phyloP scores from a whole-genome alignment of 92 coral and sea anemone genomes.

The Pocillopora grandis region DNA sequence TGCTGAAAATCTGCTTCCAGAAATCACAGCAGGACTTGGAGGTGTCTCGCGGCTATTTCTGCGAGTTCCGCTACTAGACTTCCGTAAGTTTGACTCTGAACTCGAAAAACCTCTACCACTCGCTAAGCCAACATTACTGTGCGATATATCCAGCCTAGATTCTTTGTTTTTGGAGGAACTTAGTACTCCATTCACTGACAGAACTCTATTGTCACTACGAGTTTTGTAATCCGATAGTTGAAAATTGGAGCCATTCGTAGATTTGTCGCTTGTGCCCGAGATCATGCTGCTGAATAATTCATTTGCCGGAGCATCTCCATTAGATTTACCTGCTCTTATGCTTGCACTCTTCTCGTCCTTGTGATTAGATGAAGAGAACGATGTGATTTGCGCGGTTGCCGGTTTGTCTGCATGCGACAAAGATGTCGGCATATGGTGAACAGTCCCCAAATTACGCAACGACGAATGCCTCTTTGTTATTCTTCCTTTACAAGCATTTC shows the following conservation, averaged over 20 bases:
- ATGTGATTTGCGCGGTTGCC: neutral
- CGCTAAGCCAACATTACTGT: neutral
- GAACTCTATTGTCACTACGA: neutral
- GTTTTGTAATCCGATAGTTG: slow-evolving; percentile 23
- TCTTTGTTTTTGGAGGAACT: neutral
- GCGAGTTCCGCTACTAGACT: neutral
- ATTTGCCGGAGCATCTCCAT: slow-evolving; percentile 13
- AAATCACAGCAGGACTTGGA: neutral
- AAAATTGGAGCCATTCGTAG: neutral
- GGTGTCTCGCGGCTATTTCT: neutral
- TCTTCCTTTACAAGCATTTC: slow-evolving; percentile 28
- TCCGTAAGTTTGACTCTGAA: slow-evolving; percentile 1
- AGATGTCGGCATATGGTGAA: slow-evolving; percentile 37
- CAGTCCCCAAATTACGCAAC: slow-evolving; percentile 33
- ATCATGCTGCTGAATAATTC: slow-evolving; percentile 10
- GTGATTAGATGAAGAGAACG: neutral
- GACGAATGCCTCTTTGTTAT: slow-evolving; percentile 35
- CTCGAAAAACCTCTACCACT: neutral
- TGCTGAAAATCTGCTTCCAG: slow-evolving; percentile 18
- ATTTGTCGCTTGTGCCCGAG: neutral
- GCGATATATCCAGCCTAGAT: slow-evolving; percentile 3
- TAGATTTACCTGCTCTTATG: neutral
- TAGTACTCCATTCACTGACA: slow-evolving; percentile 8
- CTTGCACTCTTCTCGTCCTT: neutral
- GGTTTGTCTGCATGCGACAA: neutral